Evolutionary conservation across 2,113 vertebrate species (phyloP).

Genomic region (Corapipo altera): DNA sequence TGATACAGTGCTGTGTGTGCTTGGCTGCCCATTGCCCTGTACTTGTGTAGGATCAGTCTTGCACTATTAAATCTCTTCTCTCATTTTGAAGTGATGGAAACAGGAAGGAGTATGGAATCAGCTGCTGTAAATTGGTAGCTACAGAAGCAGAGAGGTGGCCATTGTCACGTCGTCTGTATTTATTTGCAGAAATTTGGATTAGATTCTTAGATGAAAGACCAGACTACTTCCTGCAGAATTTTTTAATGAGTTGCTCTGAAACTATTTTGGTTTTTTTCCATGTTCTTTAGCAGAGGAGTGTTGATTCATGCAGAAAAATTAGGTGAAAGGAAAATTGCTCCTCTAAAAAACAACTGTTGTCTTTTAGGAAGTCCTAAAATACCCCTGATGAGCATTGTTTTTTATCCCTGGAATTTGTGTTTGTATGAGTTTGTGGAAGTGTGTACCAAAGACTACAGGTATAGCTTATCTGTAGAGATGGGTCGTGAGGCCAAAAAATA

Average conservation of each 20-base stretch:
- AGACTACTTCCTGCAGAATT: background rate
- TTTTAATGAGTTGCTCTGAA: background rate
- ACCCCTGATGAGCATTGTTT: background rate
- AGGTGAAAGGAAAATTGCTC: background rate
- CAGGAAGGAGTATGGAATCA: background rate
- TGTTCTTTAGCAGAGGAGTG: background rate
- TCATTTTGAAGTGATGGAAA: background rate
- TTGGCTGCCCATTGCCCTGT: background rate
- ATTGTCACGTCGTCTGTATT: background rate
- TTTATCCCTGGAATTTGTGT: background rate
- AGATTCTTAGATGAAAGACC: background rate
- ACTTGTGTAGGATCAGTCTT: background rate
- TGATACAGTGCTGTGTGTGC: fast-evolving
- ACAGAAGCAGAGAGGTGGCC: background rate
- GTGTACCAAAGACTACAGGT: background rate
- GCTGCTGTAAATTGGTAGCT: background rate
- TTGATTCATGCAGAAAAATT: background rate
- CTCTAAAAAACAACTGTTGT: background rate
- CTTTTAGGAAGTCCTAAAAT: background rate
- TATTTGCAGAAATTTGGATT: background rate
- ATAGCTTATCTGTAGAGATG: background rate
- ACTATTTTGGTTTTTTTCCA: background rate
- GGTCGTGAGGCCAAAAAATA: background rate
- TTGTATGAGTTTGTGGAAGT: background rate
- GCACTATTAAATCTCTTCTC: background rate